A percentile compares a stretch with the other conserved stretches of the same genome.
Evolutionary conservation across 2,888 invertebrate species (phyloP).

Genomic region (Danaus chrysippus): DNA sequence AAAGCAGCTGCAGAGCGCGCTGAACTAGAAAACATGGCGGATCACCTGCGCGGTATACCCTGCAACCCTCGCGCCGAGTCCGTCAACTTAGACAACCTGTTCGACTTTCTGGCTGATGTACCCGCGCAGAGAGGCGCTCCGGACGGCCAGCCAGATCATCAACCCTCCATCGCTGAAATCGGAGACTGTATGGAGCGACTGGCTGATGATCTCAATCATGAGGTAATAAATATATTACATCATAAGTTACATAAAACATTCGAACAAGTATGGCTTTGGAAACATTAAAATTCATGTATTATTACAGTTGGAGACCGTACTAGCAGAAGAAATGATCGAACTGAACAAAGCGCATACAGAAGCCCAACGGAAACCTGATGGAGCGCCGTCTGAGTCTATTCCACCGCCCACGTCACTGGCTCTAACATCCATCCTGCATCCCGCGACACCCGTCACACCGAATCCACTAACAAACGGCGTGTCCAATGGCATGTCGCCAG

Average conservation of each 20-base stretch:
- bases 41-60: conserved; percentile 61
- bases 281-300: neutral
- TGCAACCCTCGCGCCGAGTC: conserved; percentile 81
- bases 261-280: neutral
- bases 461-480: conserved; percentile 38
- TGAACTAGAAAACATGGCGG: conserved; percentile 74
- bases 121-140: conserved; percentile 70
- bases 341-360: conserved; percentile 60
- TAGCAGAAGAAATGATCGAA: conserved; percentile 69
- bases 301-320: conserved; percentile 64
- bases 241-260: neutral
- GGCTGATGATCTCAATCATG: conserved; percentile 89
- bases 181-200: conserved; percentile 91
- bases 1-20: conserved; percentile 81
- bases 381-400: conserved; percentile 66
- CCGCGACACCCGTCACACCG: conserved; percentile 48
- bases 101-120: conserved; percentile 92
- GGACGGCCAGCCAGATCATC: conserved; percentile 74
- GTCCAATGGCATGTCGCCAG: conserved; percentile 38
- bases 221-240: conserved; percentile 63
- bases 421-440: conserved; percentile 50
- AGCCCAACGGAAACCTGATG: conserved; percentile 68
- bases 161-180: conserved; percentile 88
- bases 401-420: conserved; percentile 59
- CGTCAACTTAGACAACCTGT: conserved; percentile 92